These are phyloP conservation scores for Gortyna flavago DNA, from an alignment of 2,888 invertebrate genomes.

Conservation along the genomic window DNA sequence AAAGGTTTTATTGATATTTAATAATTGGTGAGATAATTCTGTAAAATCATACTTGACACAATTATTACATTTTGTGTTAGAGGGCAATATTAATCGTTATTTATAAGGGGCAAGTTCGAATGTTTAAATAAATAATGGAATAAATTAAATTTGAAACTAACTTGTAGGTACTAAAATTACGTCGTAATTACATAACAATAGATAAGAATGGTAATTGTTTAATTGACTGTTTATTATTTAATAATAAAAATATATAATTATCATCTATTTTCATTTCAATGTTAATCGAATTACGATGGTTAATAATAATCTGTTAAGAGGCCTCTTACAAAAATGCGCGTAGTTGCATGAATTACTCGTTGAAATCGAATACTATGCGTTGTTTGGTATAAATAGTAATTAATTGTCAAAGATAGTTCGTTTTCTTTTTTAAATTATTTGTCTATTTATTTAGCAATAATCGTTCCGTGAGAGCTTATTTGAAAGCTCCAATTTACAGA, in stretches of 20 bases:
- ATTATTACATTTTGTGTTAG: neutral
- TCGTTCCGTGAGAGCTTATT: too few species aligned
- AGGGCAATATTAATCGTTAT: slow-evolving; percentile 21
- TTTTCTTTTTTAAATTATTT: too few species aligned
- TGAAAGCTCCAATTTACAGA: too few species aligned
- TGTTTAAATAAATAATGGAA: neutral
- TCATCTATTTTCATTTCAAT: neutral
- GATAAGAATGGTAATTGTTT: slow-evolving; percentile 14
- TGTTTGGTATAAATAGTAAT: too few species aligned
- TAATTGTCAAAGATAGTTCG: too few species aligned
- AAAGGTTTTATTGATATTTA: slow-evolving; percentile 2
- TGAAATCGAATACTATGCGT: too few species aligned
- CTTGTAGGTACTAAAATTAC: neutral
- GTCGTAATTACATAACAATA: slow-evolving; percentile 18
- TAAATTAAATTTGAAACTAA: neutral
- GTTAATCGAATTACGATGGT: neutral
- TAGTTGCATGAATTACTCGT: too few species aligned
- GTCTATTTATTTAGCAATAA: too few species aligned
- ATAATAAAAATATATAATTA: neutral
- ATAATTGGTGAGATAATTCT: slow-evolving; percentile 2
- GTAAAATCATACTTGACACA: neutral
- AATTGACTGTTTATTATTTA: neutral
- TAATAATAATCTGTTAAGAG: neutral
- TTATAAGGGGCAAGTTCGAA: slow-evolving; percentile 7
- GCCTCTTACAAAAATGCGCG: too few species aligned